A percentile compares a stretch with the other conserved stretches of the same genome.
These are phyloP conservation scores for Hyles lineata DNA, from an alignment of 2,888 invertebrate species.

Conservation along the genomic window DNA sequence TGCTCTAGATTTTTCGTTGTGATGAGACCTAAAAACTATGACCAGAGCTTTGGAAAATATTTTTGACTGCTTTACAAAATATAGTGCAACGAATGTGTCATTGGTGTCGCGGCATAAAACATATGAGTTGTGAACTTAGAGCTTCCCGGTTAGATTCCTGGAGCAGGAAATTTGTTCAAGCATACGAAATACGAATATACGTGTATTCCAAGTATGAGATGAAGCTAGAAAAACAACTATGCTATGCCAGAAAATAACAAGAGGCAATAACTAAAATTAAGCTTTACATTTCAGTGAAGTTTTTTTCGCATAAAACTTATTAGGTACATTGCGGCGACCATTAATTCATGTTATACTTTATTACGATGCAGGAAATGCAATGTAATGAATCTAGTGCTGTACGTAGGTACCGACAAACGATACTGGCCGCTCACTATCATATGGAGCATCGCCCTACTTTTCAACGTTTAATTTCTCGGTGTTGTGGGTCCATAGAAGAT, in stretches of 20 bases:
- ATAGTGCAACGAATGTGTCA: no score
- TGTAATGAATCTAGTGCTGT: not conserved
- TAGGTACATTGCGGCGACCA: conserved; percentile 5
- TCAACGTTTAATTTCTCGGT: conserved; percentile 2
- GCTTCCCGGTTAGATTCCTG: no score
- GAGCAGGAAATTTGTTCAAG: no score
- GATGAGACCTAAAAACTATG: not conserved
- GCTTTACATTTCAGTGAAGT: not conserved
- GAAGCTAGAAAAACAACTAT: not conserved
- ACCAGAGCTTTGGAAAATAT: no score
- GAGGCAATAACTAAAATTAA: not conserved
- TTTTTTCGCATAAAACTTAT: not conserved
- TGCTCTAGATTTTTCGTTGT: not conserved
- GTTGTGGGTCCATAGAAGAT: not conserved
- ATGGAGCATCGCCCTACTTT: not conserved
- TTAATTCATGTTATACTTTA: not conserved
- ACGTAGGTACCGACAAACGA: conserved; percentile 3
- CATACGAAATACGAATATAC: no score
- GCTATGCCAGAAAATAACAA: not conserved
- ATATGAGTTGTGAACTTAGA: no score
- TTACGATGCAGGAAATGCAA: not conserved
- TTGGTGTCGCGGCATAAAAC: no score
- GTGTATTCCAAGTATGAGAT: no score
- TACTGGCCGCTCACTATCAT: not conserved
- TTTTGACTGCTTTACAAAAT: no score